These are phyloP conservation scores for Pediacus dermestoides DNA, from an alignment of 2,888 invertebrate species.

Conservation along the genomic window DNA sequence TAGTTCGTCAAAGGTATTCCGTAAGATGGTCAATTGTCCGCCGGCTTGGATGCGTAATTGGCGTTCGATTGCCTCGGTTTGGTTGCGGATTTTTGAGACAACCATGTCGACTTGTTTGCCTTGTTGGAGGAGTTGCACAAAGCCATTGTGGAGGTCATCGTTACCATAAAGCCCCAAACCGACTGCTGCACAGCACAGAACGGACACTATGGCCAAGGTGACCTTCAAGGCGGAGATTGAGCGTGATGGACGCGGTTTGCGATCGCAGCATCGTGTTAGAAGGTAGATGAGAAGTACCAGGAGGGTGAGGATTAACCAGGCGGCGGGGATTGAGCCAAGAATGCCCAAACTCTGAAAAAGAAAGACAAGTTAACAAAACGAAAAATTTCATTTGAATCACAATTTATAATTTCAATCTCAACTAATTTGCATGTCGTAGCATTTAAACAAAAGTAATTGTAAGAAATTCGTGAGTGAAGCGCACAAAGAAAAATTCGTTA, in stretches of 20 bases:
- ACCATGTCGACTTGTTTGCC: slow-evolving; percentile 78
- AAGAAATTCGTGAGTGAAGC: no score
- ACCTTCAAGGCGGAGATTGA: slow-evolving; percentile 85
- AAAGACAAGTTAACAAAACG: slow-evolving; percentile 22
- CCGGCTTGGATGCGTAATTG: slow-evolving; percentile 59
- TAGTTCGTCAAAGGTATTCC: slow-evolving; percentile 74
- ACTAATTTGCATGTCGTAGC: no score
- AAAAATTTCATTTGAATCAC: no score
- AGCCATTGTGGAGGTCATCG: slow-evolving; percentile 89
- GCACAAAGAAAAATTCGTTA: no score
- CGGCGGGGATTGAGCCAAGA: slow-evolving; percentile 89
- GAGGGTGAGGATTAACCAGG: slow-evolving; percentile 86
- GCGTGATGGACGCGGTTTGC: slow-evolving; percentile 83
- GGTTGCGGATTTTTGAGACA: slow-evolving; percentile 75
- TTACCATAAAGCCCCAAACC: slow-evolving; percentile 92
- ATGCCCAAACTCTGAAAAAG: slow-evolving; percentile 82
- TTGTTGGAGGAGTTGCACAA: slow-evolving; percentile 58
- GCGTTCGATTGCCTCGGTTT: slow-evolving; percentile 73
- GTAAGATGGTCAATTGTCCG: slow-evolving; percentile 65
- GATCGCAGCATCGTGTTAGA: slow-evolving; percentile 92
- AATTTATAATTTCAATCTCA: no score
- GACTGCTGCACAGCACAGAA: slow-evolving; percentile 85
- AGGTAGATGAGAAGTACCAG: slow-evolving; percentile 87
- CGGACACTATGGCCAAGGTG: slow-evolving; percentile 74
- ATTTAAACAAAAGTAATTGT: no score